Evolutionary conservation across 2,113 vertebrate genomes (phyloP).

Genomic region (Alectura lathami): DNA sequence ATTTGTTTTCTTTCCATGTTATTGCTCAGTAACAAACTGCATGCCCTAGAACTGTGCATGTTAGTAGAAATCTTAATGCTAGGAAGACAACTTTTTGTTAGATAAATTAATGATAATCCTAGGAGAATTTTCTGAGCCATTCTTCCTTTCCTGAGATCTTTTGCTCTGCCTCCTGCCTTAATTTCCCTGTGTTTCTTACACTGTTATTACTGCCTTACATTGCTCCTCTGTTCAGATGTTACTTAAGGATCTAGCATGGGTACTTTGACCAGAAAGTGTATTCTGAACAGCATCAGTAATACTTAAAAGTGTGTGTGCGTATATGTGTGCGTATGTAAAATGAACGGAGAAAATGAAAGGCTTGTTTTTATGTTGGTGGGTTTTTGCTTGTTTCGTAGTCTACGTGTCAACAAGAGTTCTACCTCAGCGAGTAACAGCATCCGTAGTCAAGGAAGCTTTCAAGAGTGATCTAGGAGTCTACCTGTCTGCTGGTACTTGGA

Average conservation of each 20-base stretch:
- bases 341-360: neutral
- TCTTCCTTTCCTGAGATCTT: neutral
- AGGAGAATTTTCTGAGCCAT: neutral
- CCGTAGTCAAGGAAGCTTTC: neutral
- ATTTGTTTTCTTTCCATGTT: neutral
- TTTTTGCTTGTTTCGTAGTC: neutral
- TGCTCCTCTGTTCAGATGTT: neutral
- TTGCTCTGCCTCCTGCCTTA: neutral
- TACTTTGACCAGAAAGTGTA: neutral
- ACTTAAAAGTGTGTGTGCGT: neutral
- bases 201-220: neutral
- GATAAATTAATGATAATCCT: neutral
- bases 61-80: neutral
- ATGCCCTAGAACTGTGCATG: neutral
- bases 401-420: neutral
- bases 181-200: neutral
- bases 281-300: neutral
- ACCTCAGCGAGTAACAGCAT: neutral
- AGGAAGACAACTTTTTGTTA: neutral
- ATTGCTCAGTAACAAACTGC: neutral
- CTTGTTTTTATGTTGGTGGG: neutral
- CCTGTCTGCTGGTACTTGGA: neutral
- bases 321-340: neutral
- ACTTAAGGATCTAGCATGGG: neutral
- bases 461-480: neutral